Base-by-base conservation (phyloP, 1,140 invertebrate genomes). In the Diachasmimorpha longicaudata region DNA sequence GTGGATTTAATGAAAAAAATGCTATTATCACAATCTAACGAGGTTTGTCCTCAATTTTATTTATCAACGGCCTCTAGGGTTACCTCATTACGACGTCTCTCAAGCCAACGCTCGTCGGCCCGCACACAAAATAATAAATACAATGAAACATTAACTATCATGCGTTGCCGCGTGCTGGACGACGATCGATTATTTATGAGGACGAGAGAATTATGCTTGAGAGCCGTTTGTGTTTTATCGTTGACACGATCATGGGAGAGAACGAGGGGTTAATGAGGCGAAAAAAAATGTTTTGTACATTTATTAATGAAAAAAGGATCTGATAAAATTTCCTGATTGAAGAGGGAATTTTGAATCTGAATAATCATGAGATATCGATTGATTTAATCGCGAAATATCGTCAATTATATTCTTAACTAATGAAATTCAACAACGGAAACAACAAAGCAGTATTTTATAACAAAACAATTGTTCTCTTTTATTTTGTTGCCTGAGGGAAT, bases 41-140 rank as follows among this genome's bases (percentile, higher is more conserved):
- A 63, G 36, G 42, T 69, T 69, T 52, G 13, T 31, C 63, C 42
- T 23, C 37, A 31, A 25, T 25, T 63, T 63, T 25, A 63, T 63
- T 25, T 19, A 55, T 36, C 21, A 44, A 39, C 13, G 44, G 48
- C 37, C 42, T 63, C 14, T 14, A 37, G 42, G 66, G 9, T 52
- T 74, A 52, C 73, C 63, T 69, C 73, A 19, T 37, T 42, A 19
- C 23, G 14, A 16, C 23, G 37, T 19, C 52, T 48, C 31, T 68
- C 42, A 55, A 74, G 44, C 31, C 67, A 63, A 73, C 31, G 66
- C 66, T 74, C 66, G 73, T 69, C 66, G 66, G 48, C 66, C 39
- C 42, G 58, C 72, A 67, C 52, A 31, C 52, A 66, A 46, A 68
- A 74, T 68, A 5, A 48, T 42, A 42, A 42, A 42, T 42, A 42